These are phyloP conservation scores for Amphiprion percula DNA, from an alignment of 2,113 vertebrate species.

Conservation along the genomic window DNA sequence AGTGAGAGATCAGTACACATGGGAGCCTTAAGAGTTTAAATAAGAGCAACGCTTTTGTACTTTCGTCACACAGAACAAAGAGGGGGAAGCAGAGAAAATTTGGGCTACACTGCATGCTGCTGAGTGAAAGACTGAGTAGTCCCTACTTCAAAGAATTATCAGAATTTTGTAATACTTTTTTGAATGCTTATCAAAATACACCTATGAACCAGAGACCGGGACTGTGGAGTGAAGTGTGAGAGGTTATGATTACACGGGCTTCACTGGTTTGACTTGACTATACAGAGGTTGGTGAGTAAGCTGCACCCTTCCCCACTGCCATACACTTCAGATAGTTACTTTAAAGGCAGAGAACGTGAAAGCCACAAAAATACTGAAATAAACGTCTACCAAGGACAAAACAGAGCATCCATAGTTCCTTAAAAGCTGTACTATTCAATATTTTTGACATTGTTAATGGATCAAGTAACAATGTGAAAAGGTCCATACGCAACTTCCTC, in stretches of 20 bases:
- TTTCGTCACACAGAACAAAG: conserved; percentile 40
- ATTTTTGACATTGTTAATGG: no score
- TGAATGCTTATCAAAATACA: neutral
- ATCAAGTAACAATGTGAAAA: no score
- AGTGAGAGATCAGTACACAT: conserved; percentile 60
- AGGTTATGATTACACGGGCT: neutral
- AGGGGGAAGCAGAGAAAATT: neutral
- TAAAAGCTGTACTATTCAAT: no score
- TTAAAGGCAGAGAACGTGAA: neutral
- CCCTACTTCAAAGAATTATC: neutral
- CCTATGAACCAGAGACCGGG: neutral
- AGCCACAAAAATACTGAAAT: neutral
- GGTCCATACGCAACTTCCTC: no score
- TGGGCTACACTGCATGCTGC: neutral
- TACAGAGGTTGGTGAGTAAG: neutral
- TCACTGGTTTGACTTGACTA: neutral
- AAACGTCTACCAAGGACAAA: neutral
- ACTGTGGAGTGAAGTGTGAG: neutral
- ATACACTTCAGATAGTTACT: neutral
- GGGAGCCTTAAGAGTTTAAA: conserved; percentile 49
- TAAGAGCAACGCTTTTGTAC: conserved; percentile 48
- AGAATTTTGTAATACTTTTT: neutral
- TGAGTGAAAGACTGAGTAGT: neutral
- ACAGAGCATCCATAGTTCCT: no score
- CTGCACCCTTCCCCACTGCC: neutral